These are phyloP conservation scores for Campoletis raptor DNA, from an alignment of 2,888 invertebrate species.

Conservation along the genomic window DNA sequence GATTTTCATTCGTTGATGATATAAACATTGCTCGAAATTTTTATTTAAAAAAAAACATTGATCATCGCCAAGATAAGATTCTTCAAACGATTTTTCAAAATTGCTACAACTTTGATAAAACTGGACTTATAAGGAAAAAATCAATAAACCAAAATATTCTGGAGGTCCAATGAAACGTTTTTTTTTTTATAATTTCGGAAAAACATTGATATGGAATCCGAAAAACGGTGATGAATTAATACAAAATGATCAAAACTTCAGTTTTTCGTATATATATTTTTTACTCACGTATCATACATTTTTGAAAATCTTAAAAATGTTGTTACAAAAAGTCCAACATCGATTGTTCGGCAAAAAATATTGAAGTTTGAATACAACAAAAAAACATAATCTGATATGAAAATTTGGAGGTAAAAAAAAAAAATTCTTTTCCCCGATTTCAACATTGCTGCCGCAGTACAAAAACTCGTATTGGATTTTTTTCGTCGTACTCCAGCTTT, in stretches of 20 bases:
- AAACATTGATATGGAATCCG: neutral
- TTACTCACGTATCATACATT: neutral
- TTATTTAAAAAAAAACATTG: too few relatives aligned
- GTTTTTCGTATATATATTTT: neutral
- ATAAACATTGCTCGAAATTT: too few relatives aligned
- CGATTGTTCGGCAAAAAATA: slow-evolving; percentile 3
- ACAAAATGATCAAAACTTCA: neutral
- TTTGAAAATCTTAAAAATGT: neutral
- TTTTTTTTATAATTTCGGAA: neutral
- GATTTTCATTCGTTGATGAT: too few relatives aligned
- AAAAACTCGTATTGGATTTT: neutral
- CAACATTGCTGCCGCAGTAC: neutral
- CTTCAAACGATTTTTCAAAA: too few relatives aligned
- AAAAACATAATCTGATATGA: neutral
- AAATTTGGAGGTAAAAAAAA: neutral
- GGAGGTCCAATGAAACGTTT: neutral
- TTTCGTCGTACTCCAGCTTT: neutral
- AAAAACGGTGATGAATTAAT: neutral
- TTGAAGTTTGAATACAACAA: neutral
- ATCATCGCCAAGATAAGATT: too few relatives aligned
- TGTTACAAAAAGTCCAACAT: neutral
- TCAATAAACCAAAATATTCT: neutral
- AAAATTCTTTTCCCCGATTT: neutral
- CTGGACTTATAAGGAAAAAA: too few relatives aligned
- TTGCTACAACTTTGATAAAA: too few relatives aligned